These are phyloP conservation scores for Pterois miles DNA, from an alignment of 2,797 vertebrate genomes.

Conservation along the genomic window DNA sequence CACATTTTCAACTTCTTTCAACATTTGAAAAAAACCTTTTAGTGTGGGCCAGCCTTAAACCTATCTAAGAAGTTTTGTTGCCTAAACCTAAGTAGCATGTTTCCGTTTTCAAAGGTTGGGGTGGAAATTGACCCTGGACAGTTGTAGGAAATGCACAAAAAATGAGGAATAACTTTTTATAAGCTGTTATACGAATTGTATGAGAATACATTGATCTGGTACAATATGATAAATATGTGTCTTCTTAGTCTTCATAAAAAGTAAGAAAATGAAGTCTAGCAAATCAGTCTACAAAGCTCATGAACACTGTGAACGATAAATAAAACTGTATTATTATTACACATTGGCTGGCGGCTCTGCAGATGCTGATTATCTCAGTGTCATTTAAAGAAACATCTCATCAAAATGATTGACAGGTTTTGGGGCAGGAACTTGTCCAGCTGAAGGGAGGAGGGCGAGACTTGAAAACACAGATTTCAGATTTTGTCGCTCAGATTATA, in stretches of 20 bases:
- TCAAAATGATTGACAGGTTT: conserved; percentile 47
- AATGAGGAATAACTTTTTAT: no score
- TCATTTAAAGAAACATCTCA: conserved; percentile 36
- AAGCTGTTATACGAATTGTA: no score
- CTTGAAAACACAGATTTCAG: background rate
- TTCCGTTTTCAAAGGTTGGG: no score
- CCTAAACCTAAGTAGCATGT: no score
- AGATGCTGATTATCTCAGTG: conserved; percentile 40
- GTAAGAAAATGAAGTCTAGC: background rate
- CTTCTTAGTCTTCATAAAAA: background rate
- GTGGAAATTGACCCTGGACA: no score
- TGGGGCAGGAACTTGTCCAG: background rate
- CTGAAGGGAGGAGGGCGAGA: background rate
- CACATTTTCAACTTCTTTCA: no score
- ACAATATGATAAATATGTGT: background rate
- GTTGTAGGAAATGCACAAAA: no score
- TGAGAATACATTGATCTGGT: no score
- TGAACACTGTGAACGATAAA: conserved; percentile 8
- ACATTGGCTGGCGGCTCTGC: conserved; percentile 17
- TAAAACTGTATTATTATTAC: conserved; percentile 8
- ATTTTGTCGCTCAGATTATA: background rate
- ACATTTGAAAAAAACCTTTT: no score
- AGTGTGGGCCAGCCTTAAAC: no score
- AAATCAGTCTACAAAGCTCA: background rate
- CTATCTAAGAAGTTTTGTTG: no score